These are phyloP conservation scores for Disparrhopalites patrizii DNA, from an alignment of 2,888 invertebrate species.

Conservation along the genomic window DNA sequence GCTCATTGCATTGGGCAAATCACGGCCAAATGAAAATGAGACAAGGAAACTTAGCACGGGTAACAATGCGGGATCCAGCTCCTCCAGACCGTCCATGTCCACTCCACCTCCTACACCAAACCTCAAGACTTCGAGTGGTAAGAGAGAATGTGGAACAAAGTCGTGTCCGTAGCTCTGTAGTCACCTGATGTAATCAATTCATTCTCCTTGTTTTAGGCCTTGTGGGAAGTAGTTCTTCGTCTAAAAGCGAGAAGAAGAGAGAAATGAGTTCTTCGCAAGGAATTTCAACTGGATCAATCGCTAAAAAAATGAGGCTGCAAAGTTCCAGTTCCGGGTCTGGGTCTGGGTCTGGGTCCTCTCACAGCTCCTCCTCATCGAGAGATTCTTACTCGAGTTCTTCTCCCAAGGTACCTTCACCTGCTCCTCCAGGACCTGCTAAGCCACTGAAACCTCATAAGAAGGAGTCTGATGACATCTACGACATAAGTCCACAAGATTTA, in stretches of 20 bases:
- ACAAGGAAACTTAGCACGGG: not conserved
- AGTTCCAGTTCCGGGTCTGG: not conserved
- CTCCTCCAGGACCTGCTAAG: not conserved
- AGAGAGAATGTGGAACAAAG: too few relatives aligned
- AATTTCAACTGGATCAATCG: not conserved
- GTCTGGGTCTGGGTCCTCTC: not conserved
- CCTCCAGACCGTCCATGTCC: slow-evolving; percentile 5
- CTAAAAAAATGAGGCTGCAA: slow-evolving; percentile 2
- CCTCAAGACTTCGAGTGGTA: slow-evolving; percentile 5
- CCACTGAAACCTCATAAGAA: slow-evolving; percentile 25
- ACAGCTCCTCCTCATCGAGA: not conserved
- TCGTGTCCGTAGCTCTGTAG: too few relatives aligned
- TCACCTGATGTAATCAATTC: too few relatives aligned
- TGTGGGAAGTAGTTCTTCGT: not conserved
- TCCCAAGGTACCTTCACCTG: not conserved
- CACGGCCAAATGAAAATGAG: not conserved
- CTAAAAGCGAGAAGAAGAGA: slow-evolving; percentile 22
- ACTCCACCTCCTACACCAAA: slow-evolving; percentile 7
- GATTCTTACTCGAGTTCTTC: slow-evolving; percentile 3
- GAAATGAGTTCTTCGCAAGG: slow-evolving; percentile 12
- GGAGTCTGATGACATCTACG: slow-evolving; percentile 24
- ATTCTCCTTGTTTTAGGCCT: not conserved
- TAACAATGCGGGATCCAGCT: slow-evolving; percentile 11
- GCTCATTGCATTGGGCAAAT: slow-evolving; percentile 39
- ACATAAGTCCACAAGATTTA: slow-evolving; percentile 35